phyloP scores from a whole-genome alignment of 1,140 invertebrate species.

The Sycobia sp. region DNA sequence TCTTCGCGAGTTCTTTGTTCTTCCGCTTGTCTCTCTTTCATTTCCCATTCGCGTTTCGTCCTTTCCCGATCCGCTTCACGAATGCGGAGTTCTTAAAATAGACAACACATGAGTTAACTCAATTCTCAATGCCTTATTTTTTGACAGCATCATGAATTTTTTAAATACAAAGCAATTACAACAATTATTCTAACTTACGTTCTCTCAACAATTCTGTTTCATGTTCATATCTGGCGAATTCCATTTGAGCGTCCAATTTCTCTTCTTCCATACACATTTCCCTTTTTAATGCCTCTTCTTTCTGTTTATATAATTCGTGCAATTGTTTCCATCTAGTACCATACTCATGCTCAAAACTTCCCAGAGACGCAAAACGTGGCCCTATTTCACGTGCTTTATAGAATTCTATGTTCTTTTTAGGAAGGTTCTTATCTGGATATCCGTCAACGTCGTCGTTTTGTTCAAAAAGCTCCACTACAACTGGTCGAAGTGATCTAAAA shows the following conservation, averaged over 20 bases:
- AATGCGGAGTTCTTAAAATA: conserved; percentile 77
- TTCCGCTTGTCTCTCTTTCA: conserved; percentile 82
- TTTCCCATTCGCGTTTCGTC: conserved; percentile 86
- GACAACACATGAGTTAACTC: too few species aligned
- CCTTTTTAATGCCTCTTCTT: conserved; percentile 87
- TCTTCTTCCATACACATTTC: conserved; percentile 90
- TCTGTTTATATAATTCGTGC: conserved; percentile 89
- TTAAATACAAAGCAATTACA: too few species aligned
- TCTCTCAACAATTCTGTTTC: conserved; percentile 87
- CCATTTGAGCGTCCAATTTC: conserved; percentile 93
- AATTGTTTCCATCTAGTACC: conserved; percentile 97
- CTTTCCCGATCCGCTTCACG: conserved; percentile 86
- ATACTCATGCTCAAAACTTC: conserved; percentile 95
- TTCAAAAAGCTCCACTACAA: conserved; percentile 88
- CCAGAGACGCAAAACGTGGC: conserved; percentile 86
- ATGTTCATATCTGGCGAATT: conserved; percentile 89
- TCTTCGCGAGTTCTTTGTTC: conserved; percentile 79
- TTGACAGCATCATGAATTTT: too few species aligned
- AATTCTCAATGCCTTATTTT: too few species aligned
- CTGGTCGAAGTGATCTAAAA: conserved; percentile 79
- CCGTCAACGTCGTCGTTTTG: conserved; percentile 93
- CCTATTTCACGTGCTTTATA: conserved; percentile 80
- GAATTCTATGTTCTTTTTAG: conserved; percentile 83
- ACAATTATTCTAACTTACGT: conserved; percentile 65
- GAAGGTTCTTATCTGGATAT: conserved; percentile 87